Evolutionary conservation across 2,113 vertebrate genomes (phyloP), one percentile per base, ranked within the genome.

Genomic region (Nipponia nippon): DNA sequence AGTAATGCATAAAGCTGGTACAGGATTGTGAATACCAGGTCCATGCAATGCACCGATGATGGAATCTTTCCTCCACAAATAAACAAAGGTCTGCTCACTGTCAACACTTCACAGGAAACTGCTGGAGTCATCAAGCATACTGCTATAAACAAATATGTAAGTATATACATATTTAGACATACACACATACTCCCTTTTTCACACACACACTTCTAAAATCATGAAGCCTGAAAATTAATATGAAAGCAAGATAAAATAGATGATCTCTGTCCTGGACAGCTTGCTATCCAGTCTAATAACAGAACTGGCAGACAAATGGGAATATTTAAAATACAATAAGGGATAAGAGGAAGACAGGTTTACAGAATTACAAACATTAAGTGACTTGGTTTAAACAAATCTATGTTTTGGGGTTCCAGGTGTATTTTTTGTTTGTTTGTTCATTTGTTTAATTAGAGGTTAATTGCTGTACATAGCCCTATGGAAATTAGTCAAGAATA

Each of bases 1-100:
- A 97, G 95, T 95, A 97, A 96, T 44, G 95, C 95, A 94, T 72
- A 97, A 97, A 97, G 96, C 75, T 97, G 73, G 87, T 66, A 67
- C 83, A 25, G 30, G 56, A 56, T 20, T 61, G 34, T 17, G 73
- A 95, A 22, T 27, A 61, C 36, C 49, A 50, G 40, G 91, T 50
- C 83, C 69, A 16, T 34, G 70, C 73, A 40, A 53, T 4, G 47
- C 14, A 69, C 27, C 5, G 38, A 58, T 36, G 80, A 63, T 16
- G 21, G 26, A 56, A 13, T 52, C 61, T 82, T 93, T 72, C 53
- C 73, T 72, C 75, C n/a, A 62, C 82, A 92, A 93, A 75, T 58
- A 90, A 81, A 59, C 4, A 2, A 79, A 69, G 69, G 44, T 80
- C 83, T 92, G 53, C 58, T 90, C 44, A 26, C 66, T 86, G 75